Evolutionary conservation across 2,888 invertebrate species (phyloP), one percentile per base, ranked within the genome.

Genomic region (Acronicta psi): DNA sequence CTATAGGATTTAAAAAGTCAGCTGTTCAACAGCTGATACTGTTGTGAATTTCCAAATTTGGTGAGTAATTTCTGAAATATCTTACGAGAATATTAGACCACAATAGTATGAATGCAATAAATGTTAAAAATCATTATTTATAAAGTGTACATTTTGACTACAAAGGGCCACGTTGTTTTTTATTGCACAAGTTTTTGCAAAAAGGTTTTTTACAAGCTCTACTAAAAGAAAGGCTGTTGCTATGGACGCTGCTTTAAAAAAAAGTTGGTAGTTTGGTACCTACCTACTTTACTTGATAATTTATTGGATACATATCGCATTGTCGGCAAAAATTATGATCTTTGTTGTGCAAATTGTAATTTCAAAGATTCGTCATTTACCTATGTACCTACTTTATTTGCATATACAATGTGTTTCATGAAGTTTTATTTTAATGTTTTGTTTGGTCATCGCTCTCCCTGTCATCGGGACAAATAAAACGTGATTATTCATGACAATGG

Each of bases 1-100:
- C 3, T 56, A 20, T 34, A 69, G 45, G 59, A 64, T 57, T 49
- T 44, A 10, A 29, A 40, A 25, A 47, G 42, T 73, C 68, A 61
- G 74, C 74, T 63, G 77, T 57, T 9, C 11, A 69, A 63, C 73
- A 73, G 77, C 73, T 73, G 77, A 76, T 61, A 23, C 31, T 57
- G 52, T 56, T 73, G 57, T 62, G 50, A 50, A 44, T 58, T 62
- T 58, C 29, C 38, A 38, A 59, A 59, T 58, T 73, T 57, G 73
- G 73, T 73, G 3, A 76, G 73, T 71, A 4, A 10, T 9, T 18
- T 47, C 43, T 17, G 23, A 17, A 54, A 47, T 43, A 54, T 18
- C 34, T 14, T 2, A 13, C 37, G 10, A 16, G 11, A 0, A 14
- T 1, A 38, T 9, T 29, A 17, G 40, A 29, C 7, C 2, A 17